These are phyloP conservation scores for Zygaena filipendulae DNA, from an alignment of 2,888 invertebrate genomes.

Conservation along the genomic window DNA sequence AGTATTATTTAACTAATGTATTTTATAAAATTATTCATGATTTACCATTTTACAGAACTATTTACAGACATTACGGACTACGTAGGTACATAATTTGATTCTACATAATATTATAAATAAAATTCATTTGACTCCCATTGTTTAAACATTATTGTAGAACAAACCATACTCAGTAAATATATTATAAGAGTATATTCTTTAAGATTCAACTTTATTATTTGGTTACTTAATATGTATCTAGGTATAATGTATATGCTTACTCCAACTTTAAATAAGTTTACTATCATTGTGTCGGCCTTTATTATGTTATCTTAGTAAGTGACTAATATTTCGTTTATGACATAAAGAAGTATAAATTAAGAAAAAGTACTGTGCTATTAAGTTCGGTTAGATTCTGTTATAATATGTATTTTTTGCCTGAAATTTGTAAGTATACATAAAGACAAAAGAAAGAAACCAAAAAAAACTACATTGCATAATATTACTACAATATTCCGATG, in stretches of 20 bases:
- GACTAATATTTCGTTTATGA: conserved; percentile 40
- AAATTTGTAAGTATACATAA: too few relatives aligned
- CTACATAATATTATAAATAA: conserved; percentile 61
- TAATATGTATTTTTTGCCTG: too few relatives aligned
- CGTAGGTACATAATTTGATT: conserved; percentile 47
- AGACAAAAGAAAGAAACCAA: too few relatives aligned
- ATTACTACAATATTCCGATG: too few relatives aligned
- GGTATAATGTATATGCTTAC: too few relatives aligned
- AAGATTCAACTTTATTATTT: too few relatives aligned
- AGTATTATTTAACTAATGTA: conserved; percentile 54
- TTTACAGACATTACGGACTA: conserved; percentile 64
- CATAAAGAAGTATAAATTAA: conserved; percentile 15
- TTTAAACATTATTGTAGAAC: conserved; percentile 22
- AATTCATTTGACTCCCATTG: conserved; percentile 63
- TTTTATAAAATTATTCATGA: conserved; percentile 67
- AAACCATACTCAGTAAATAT: background rate
- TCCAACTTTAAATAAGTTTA: too few relatives aligned
- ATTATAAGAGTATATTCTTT: background rate
- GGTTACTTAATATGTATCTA: too few relatives aligned
- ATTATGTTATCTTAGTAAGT: conserved; percentile 29
- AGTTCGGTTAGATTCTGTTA: too few relatives aligned
- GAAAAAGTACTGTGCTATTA: too few relatives aligned
- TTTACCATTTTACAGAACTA: conserved; percentile 67
- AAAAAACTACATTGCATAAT: too few relatives aligned
- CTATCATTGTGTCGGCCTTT: too few relatives aligned